These are phyloP conservation scores for Tadarida brasiliensis DNA, from an alignment of 2,797 vertebrate genomes.

Conservation along the genomic window DNA sequence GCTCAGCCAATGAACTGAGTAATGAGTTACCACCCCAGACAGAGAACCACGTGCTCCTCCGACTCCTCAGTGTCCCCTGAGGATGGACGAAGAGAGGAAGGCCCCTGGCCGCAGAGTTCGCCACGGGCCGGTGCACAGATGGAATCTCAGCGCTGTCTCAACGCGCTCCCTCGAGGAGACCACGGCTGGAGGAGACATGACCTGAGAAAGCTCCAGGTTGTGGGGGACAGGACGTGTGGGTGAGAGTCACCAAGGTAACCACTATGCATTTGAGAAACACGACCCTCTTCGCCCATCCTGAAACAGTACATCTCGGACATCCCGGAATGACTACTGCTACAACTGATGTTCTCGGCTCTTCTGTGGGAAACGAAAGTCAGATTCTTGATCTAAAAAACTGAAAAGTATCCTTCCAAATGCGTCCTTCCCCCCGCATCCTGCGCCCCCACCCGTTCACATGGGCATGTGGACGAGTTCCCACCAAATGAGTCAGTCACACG, in stretches of 20 bases:
- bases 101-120: background rate
- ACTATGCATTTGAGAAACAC: background rate
- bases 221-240: background rate
- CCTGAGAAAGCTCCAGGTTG: background rate
- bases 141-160: background rate
- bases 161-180: background rate
- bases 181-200: background rate
- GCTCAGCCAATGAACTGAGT: background rate
- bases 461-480: conserved; percentile 55
- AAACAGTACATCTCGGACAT: background rate
- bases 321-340: background rate
- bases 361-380: background rate
- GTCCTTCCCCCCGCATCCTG: background rate
- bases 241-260: background rate
- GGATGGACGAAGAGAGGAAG: background rate
- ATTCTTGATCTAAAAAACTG: background rate
- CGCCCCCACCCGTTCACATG: background rate
- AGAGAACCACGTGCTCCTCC: background rate
- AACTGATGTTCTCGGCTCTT: background rate
- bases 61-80: background rate
- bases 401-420: conserved; percentile 10
- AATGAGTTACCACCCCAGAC: background rate
- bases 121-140: background rate
- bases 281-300: background rate
- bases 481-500: conserved; percentile 62